Percentiles rank a stretch among this genome's conserved stretches.
Evolutionary conservation across 2,113 vertebrate genomes (phyloP).

Genomic region (Parus major): DNA sequence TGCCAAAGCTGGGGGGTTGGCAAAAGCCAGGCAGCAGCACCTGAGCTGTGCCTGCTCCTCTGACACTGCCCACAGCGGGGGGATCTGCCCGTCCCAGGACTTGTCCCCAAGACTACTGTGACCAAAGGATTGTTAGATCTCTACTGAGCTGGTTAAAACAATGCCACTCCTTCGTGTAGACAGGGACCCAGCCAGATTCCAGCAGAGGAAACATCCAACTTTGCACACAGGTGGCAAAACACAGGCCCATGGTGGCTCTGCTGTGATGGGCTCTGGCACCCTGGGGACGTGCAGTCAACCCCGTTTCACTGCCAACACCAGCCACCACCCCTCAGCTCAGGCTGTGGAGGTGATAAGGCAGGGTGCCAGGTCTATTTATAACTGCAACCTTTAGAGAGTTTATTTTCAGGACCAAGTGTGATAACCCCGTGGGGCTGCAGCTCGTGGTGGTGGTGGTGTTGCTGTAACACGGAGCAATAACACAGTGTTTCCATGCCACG

Average conservation of each 20-base stretch:
- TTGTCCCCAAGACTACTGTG: rapidly evolving
- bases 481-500: not conserved
- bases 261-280: not conserved
- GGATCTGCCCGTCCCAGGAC: rapidly evolving
- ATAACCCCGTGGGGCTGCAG: not conserved
- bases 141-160: not conserved
- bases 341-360: not conserved
- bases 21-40: not conserved
- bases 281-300: not conserved
- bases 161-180: rapidly evolving
- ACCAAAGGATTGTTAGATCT: not conserved
- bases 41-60: not conserved
- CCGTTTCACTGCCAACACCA: not conserved
- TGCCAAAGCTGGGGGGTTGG: not conserved
- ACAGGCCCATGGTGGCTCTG: not conserved
- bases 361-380: not conserved
- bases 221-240: not conserved
- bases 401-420: not conserved
- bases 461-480: not conserved
- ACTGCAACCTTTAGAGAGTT: not conserved
- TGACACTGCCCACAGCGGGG: no score
- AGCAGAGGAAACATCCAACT: not conserved
- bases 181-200: not conserved
- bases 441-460: not conserved
- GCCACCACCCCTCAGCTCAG: not conserved